phyloP scores from a whole-genome alignment of 2,113 vertebrate species.

The Pipra filicauda region DNA sequence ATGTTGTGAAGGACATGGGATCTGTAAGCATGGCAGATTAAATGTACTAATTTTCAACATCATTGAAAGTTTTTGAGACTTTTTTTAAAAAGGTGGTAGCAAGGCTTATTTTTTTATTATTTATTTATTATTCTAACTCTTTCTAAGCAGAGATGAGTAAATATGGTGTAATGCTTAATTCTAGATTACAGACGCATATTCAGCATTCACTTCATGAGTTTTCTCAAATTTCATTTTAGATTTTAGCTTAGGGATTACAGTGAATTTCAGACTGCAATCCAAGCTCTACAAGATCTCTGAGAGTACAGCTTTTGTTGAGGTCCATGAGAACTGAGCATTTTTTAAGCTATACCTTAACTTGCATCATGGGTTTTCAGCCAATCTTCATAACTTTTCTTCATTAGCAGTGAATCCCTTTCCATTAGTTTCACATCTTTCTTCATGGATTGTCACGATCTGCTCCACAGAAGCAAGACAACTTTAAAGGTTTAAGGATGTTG shows the following conservation, averaged over 20 bases:
- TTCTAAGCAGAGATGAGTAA: background rate
- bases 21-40: background rate
- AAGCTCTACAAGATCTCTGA: background rate
- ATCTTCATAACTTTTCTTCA: background rate
- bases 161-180: background rate
- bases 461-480: background rate
- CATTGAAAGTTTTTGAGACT: background rate
- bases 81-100: background rate
- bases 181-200: background rate
- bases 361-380: background rate
- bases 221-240: background rate
- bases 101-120: background rate
- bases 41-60: background rate
- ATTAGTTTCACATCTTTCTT: background rate
- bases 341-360: background rate
- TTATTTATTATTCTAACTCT: background rate
- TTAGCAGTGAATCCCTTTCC: background rate
- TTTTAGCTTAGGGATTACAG: background rate
- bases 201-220: background rate
- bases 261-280: background rate
- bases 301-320: background rate
- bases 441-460: background rate
- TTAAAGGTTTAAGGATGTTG: background rate
- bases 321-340: background rate
- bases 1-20: background rate